Evolutionary conservation across 2,888 invertebrate species (phyloP), one percentile per base, ranked within the genome.

Genomic region (Mythimna loreyi): DNA sequence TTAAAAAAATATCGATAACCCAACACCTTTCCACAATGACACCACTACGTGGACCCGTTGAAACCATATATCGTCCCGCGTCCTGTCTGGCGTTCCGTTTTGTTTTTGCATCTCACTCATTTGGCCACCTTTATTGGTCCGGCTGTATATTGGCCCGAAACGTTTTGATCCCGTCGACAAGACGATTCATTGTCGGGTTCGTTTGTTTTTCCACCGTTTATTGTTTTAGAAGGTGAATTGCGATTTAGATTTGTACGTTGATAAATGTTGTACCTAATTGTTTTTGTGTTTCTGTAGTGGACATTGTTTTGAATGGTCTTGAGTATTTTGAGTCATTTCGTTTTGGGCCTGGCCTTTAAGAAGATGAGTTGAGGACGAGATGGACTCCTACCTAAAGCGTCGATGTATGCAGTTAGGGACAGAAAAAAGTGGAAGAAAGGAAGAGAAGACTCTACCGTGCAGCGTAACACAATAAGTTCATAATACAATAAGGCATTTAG

Each of bases 21-120:
- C 6, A 30, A 25, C 13, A 21, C 25, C 43, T 45, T n/a, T 28
- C 21, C 3, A 45, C 28, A 33, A 36, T 11, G 3, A 36, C 72
- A 49, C 47, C 81, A 52, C 80, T 82, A 82, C 7, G 43, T 13
- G 33, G 53, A 65, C 64, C 65, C 81, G 73, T 70, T 75, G 69
- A 82, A 81, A 80, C 75, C 84, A 85, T 88, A 82, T 74, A 88
- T 88, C 80, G 82, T 79, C 59, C 59, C 61, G 67, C 63, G 80
- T 73, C 80, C 82, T 82, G 83, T 79, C 78, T 78, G 81, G 72
- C 77, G 78, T 71, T 65, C 70, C 80, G 81, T 86, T 85, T 85
- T 82, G 82, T 86, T 86, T 84, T 86, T 86, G 75, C 81, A 85
- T 83, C 85, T 84, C 86, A 82, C 83, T 88, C 87, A 86, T 85